Evolutionary conservation across 2,888 invertebrate genomes (phyloP).

Genomic region (Oasisia sp.): DNA sequence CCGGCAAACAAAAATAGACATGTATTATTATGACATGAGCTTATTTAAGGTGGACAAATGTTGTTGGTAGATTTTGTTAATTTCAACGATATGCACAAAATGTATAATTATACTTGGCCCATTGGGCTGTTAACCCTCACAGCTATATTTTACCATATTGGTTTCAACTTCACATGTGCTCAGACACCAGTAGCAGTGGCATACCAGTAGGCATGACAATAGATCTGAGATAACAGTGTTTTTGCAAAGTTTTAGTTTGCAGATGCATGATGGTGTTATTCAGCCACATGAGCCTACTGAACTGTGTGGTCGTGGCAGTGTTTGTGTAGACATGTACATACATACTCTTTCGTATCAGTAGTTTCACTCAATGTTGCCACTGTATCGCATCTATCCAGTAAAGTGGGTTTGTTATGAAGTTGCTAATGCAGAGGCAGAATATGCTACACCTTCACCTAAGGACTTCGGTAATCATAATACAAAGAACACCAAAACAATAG

Average conservation of each 20-base stretch:
- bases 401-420: not conserved
- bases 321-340: not conserved
- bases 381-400: not conserved
- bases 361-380: not conserved
- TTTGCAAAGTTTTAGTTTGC: not conserved
- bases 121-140: not conserved
- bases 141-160: not conserved
- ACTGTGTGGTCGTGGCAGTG: not conserved
- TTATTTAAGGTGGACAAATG: constrained; percentile 17
- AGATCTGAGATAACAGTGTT: not conserved
- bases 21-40: not conserved
- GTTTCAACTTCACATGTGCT: not conserved
- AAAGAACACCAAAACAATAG: not conserved
- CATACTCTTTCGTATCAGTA: not conserved
- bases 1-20: not conserved
- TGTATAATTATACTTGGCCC: not conserved
- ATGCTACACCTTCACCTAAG: not conserved
- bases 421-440: not conserved
- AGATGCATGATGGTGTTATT: not conserved
- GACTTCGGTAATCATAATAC: not conserved
- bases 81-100: not conserved
- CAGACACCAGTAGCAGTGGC: not conserved
- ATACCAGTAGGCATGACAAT: not conserved
- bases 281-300: not conserved
- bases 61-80: constrained; percentile 17